phyloP scores from a whole-genome alignment of 1,140 invertebrate species.

The Polypedilum vanderplanki region DNA sequence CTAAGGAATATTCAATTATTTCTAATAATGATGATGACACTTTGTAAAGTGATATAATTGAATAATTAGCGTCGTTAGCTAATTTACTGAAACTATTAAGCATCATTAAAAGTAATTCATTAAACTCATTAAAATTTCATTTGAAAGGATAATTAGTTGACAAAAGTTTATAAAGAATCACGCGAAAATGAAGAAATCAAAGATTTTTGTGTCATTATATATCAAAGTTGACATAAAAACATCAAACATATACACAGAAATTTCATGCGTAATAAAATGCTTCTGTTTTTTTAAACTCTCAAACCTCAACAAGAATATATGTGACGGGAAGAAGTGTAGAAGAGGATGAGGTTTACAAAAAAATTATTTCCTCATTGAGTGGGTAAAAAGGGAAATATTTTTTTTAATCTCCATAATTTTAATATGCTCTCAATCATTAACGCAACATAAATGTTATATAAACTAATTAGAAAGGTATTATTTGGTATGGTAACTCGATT shows the following conservation, averaged over 20 bases:
- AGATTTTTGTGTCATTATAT: background rate
- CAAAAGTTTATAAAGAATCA: no score
- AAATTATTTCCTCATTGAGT: background rate
- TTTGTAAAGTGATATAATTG: no score
- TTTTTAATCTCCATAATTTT: slow-evolving; percentile 19
- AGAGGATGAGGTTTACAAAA: background rate
- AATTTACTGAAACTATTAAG: no score
- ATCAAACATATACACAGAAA: background rate
- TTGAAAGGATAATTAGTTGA: no score
- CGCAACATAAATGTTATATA: slow-evolving; percentile 18
- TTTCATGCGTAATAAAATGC: background rate
- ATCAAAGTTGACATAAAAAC: background rate
- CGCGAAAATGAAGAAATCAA: no score
- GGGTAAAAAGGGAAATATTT: background rate
- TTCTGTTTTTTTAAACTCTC: background rate
- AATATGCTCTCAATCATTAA: slow-evolving; percentile 19
- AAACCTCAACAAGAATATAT: background rate
- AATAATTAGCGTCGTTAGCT: no score
- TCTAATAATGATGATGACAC: no score
- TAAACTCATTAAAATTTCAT: no score
- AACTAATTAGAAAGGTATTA: slow-evolving; percentile 12
- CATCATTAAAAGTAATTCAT: no score
- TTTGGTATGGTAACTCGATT: background rate
- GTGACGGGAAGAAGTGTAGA: background rate
- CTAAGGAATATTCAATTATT: no score